Base-by-base conservation (phyloP, 1,140 invertebrate genomes). In the Matsumurasca onukii region DNA sequence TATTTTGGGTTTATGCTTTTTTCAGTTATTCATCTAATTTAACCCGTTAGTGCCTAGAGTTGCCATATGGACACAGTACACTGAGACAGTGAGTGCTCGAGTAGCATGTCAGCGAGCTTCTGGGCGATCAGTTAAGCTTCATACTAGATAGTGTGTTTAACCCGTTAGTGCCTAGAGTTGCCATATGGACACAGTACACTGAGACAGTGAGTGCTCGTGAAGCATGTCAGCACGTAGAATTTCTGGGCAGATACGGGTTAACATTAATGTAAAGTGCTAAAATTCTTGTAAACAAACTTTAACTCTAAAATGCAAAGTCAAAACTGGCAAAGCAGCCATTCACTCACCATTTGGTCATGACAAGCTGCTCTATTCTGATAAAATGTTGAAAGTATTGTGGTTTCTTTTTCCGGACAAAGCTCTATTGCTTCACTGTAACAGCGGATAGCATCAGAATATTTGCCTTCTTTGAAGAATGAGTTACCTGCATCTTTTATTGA, bases 291-390 rank as follows among this genome's bases (percentile, higher is more conserved):
- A 45, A 45, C n/a, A n/a, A n/a, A n/a, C n/a, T n/a, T n/a, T n/a
- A n/a, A n/a, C n/a, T n/a, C n/a, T n/a, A n/a, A n/a, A 45, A 12
- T 12, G 9, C 9, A 45, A 12, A 12, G 9, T 31, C 75, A 75
- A 3, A 69, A 68, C 9, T 52, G 3, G 12, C 5, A 34, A 9
- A 27, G 49, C 57, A 59, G 57, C 5, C 17, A 12, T 3, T 62
- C 20, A 75, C 76, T 82, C 80, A 90, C 89, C 82, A 96, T 82
- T 78, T 95, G 92, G 80, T 98, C 95, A 82, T 95, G 94, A 27
- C 94, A 92, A 45, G 96, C 97, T 3, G 96, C 97, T 77, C 95
- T 87, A 77, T 98, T 98, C 79, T 98, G 96, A 80, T 97, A 97
- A 79, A 94, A 96, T 15, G 91, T 95, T 2, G 95, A 88, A 51